Base-by-base conservation (phyloP, 2,888 invertebrate species). In the Tethea ocularis region DNA sequence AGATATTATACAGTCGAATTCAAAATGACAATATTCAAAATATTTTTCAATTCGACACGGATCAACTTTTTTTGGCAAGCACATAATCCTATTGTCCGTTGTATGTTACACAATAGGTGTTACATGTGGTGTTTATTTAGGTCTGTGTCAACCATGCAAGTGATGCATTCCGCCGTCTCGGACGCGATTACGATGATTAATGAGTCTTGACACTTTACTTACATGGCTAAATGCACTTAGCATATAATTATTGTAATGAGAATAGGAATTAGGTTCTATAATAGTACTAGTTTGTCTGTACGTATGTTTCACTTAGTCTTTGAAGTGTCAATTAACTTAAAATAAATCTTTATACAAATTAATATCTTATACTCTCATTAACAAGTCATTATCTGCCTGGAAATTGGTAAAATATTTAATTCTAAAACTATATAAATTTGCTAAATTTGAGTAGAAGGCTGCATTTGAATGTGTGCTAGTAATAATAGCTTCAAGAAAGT, bases 131-230 rank as follows among this genome's bases (percentile, higher is more conserved):
- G 46, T 82, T 83, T 80, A 63, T 72, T 80, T 78, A 80, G 78
- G 77, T 60, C 66, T 61, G 77, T 71, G 74, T 67, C 81, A 82
- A 71, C 83, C 84, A 81, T 83, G 69, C 24, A 52, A 24, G 57
- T 61, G 61, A 57, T 73, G 66, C 71, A 76, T 74, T 77, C 75
- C 71, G 63, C 61, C 38, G 71, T 68, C 68, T 74, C 64, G 59
- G 58, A 56, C 59, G 59, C 61, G 58, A 11, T 55, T 46, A 62
- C 36, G 22, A 15, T 36, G 64, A 59, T 2, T 17, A 13, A 63
- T 0, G 7, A 26, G 54, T 71, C 59, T 77, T 79, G 75, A 65
- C 76, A 72, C 68, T 72, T 73, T 29, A 26, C 54, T 36, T 33
- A 17, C 22, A 54, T 54, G 54, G 54, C 17, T 17, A 46, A 54